Base-by-base conservation (phyloP, 2,113 vertebrate species). In the Alexandromys fortis region DNA sequence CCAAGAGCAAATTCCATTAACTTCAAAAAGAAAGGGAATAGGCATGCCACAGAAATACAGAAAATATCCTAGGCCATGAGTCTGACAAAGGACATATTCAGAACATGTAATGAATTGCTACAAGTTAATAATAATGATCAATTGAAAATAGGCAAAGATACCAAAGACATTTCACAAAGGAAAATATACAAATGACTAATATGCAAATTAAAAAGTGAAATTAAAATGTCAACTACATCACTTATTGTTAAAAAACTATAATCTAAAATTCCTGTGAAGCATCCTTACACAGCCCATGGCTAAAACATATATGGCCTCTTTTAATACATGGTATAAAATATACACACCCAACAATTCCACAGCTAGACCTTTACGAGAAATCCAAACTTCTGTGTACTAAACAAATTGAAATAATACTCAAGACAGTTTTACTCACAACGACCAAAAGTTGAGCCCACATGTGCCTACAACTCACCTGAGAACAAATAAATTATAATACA, bases 321-420 rank as follows among this genome's bases (percentile, higher is more conserved):
- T 55, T 55, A 0, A 4, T 55, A 55, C 1, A 4, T 55, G 52
- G 52, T 55, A 55, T 1, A 55, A 4, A 16, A 17, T 4, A 55
- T 55, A 55, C 52, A 55, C 11, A 65, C 28, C 11, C 45, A 73
- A 55, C 7, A 72, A 58, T 73, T 38, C 77, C 12, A 61, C 35
- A 33, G 30, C 83, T 22, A 94, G 26, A 38, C 26, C 86, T 68
- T 89, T 85, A 38, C 89, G 55, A 94, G 63, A 94, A 95, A 79
- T 76, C 10, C 85, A 92, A 79, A 79, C 2, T 81, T 63, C 47
- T 28, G 9, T 52, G 55, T 26, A 75, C 33, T 35, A 45, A 89
- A 87, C 76, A 42, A 5, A 55, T 86, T 75, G 2, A 13, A 94
- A 42, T 9, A 49, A 81, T 68, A 42, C 47, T 68, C 30, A 85